Evolutionary conservation across 2,113 vertebrate genomes (phyloP).

Genomic region (Tetraodon nigroviridis): DNA sequence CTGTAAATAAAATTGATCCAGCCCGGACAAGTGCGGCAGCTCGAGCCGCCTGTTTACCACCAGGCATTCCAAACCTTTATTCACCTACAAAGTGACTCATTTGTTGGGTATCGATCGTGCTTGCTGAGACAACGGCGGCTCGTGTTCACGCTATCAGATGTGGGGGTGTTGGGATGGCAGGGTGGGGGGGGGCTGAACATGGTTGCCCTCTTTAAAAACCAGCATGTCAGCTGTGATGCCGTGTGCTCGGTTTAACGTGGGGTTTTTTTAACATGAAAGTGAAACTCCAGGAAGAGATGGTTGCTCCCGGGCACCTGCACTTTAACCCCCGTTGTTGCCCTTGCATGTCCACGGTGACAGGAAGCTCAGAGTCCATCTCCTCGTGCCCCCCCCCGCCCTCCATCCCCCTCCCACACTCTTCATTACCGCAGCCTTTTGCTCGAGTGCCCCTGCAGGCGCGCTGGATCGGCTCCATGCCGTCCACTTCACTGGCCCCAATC

Average conservation of each 20-base stretch:
- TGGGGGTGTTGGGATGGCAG: slow-evolving; percentile 24
- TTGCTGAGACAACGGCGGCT: slow-evolving; percentile 35
- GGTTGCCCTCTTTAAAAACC: too few relatives aligned
- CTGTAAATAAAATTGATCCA: slow-evolving; percentile 25
- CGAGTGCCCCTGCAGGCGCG: slow-evolving; percentile 44
- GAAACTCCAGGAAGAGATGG: too few relatives aligned
- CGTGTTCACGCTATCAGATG: slow-evolving; percentile 46
- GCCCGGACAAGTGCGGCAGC: not conserved
- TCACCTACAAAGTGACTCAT: slow-evolving; percentile 45
- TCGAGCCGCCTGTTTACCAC: not conserved
- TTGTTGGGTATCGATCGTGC: slow-evolving; percentile 46
- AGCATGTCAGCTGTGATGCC: too few relatives aligned
- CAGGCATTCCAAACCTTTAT: slow-evolving; percentile 18
- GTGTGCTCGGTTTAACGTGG: too few relatives aligned
- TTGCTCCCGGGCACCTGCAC: too few relatives aligned
- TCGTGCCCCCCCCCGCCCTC: not conserved
- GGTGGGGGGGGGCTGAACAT: not conserved
- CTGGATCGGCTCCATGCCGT: slow-evolving; percentile 52
- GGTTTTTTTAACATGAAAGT: too few relatives aligned
- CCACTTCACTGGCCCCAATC: slow-evolving; percentile 64
- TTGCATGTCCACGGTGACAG: too few relatives aligned
- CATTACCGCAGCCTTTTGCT: slow-evolving; percentile 56
- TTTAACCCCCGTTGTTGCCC: too few relatives aligned
- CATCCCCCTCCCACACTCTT: slow-evolving; percentile 29
- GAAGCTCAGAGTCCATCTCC: too few relatives aligned